Conservation (phyloP, 2,888 invertebrate genomes). For the Spodoptera littoralis region DNA sequence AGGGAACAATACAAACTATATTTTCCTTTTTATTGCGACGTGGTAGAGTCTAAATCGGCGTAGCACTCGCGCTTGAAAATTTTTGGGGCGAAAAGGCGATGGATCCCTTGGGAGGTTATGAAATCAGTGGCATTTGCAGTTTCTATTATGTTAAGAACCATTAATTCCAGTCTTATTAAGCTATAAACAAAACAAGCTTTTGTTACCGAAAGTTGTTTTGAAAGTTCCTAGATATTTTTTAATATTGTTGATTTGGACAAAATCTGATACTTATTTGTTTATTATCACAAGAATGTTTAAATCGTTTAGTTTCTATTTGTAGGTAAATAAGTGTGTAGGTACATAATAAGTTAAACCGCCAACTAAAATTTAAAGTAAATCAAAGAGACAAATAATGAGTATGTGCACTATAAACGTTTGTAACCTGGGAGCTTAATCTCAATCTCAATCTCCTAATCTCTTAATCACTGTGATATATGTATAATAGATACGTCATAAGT, state of each 20-base stretch:
- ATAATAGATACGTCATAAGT: no score
- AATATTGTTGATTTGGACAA: slow-evolving; percentile 2
- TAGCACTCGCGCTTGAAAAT: slow-evolving; percentile 56
- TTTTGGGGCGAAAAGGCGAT: slow-evolving; percentile 86
- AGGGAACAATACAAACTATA: slow-evolving; percentile 37
- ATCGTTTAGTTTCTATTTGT: no score
- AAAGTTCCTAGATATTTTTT: slow-evolving; percentile 14
- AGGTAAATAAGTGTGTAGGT: no score
- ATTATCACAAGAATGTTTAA: no score
- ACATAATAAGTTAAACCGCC: no score
- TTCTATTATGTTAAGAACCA: slow-evolving; percentile 89
- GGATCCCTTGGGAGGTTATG: slow-evolving; percentile 89
- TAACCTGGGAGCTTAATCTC: no score
- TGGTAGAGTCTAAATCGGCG: slow-evolving; percentile 61
- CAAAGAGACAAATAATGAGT: no score
- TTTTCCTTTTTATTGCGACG: slow-evolving; percentile 59
- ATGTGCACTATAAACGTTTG: no score
- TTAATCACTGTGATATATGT: no score
- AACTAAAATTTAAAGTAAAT: no score
- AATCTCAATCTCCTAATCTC: no score
- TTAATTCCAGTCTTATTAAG: slow-evolving; percentile 88
- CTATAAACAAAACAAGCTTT: slow-evolving; percentile 85
- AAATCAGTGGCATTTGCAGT: slow-evolving; percentile 92
- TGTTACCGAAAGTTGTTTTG: slow-evolving; percentile 62
- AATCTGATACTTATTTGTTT: neutral